Base-by-base conservation (phyloP, 2,888 invertebrate genomes). In the Epistrophe grossulariae region DNA sequence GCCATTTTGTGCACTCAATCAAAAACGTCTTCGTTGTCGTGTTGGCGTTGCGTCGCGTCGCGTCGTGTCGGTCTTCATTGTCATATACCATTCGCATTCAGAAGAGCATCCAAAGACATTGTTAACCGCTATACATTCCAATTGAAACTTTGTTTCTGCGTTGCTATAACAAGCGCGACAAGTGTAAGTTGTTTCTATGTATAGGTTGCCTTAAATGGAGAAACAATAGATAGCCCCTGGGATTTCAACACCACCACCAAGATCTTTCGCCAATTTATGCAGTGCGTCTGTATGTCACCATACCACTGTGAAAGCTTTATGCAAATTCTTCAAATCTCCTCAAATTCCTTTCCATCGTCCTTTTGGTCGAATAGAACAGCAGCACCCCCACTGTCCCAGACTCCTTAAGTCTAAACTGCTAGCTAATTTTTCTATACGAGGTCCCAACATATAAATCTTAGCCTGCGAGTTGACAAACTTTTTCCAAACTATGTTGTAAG, bases 1-100 rank as follows among this genome's bases (percentile, higher is more conserved):
- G 78, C 78, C 70, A 82, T 85, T 74, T 82, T 85, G 85, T 74
- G 82, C 85, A 82, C 82, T 85, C 85, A 82, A 79, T 85, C 78
- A 79, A 74, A 82, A 66, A 64, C 43, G 64, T 79, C 71, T 55
- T 52, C 45, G 19, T 50, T 19, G 50, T 59, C n/a, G 43, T 15
- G 52, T 40, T 13, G 19, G 19, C n/a, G 50, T 40, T 24, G 4
- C 1, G 15, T 70, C 9, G 38, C 17, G 48, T 10, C 48, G 48
- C 19, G 6, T 24, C 50, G 10, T 19, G 35, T 40, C 50, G n/a
- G 8, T 43, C 43, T 45, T 35, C 31, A 24, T 43, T 62, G 60
- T 62, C 24, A 55, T n/a, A 55, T n/a, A 31, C 4, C 3, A 43
- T 15, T 66, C 31, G 15, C 50, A 68, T 15, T 19, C 17, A 35